Evolutionary conservation across 1,140 invertebrate species (phyloP).

Genomic region (Bombyx mandarina): DNA sequence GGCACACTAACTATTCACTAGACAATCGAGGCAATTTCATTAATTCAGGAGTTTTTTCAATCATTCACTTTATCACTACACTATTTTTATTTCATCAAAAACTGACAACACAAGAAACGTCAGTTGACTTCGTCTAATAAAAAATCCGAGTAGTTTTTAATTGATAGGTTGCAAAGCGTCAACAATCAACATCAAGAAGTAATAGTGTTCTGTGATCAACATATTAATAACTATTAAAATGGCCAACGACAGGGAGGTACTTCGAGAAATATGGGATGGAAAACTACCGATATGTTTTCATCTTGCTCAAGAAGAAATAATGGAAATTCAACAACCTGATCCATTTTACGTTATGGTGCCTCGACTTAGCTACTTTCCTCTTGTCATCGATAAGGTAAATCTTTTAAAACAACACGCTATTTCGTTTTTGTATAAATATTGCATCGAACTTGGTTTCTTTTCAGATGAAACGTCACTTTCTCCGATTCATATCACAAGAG

Average conservation of each 20-base stretch:
- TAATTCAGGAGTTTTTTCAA: too few relatives aligned
- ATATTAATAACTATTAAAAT: constrained; percentile 59
- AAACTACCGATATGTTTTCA: constrained; percentile 93
- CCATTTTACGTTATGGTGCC: constrained; percentile 96
- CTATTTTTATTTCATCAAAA: too few relatives aligned
- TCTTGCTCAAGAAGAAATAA: constrained; percentile 89
- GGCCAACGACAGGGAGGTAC: constrained; percentile 93
- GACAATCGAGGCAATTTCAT: too few relatives aligned
- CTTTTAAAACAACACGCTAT: neutral
- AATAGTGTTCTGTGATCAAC: too few relatives aligned
- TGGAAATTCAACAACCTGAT: constrained; percentile 89
- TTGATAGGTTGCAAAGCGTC: too few relatives aligned
- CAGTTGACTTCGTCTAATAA: too few relatives aligned
- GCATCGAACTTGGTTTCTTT: constrained; percentile 17
- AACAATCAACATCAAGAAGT: too few relatives aligned
- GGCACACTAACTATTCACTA: too few relatives aligned
- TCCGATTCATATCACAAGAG: constrained; percentile 84
- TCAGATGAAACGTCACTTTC: constrained; percentile 92
- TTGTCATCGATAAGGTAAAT: constrained; percentile 94
- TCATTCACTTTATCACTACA: too few relatives aligned
- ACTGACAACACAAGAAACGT: too few relatives aligned
- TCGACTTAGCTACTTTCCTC: constrained; percentile 94
- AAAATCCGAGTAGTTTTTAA: too few relatives aligned
- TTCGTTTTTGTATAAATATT: too few relatives aligned
- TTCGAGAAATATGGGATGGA: constrained; percentile 96